Evolutionary conservation across 2,113 vertebrate species (phyloP).

Genomic region (Oophaga pumilio): DNA sequence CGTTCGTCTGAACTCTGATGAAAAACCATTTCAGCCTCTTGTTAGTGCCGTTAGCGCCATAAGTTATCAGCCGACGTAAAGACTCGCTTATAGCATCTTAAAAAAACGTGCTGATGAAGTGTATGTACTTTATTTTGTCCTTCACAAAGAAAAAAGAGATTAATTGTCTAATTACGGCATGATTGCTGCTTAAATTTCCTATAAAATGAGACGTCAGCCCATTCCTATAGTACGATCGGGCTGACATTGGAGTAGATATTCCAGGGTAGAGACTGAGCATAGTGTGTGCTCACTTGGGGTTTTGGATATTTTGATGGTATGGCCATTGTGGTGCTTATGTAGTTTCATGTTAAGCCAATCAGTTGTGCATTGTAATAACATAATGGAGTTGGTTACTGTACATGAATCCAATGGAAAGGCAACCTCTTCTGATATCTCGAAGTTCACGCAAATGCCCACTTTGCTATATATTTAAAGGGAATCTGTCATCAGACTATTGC

Average conservation of each 20-base stretch:
- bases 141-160: constrained; percentile 19
- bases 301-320: background rate
- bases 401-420: too few relatives aligned
- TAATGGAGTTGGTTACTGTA: too few relatives aligned
- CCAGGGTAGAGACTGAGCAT: background rate
- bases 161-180: constrained; percentile 11
- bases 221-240: background rate
- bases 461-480: too few relatives aligned
- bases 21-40: constrained; percentile 39
- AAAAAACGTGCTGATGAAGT: background rate
- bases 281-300: background rate
- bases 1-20: constrained; percentile 22
- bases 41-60: background rate
- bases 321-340: too few relatives aligned
- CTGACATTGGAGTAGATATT: background rate
- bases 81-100: background rate
- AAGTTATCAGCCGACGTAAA: background rate
- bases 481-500: too few relatives aligned
- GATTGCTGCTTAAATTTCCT: background rate
- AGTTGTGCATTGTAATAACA: too few relatives aligned
- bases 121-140: constrained; percentile 10
- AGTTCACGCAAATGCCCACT: too few relatives aligned
- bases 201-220: background rate
- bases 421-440: too few relatives aligned
- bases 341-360: too few relatives aligned